A percentile compares a stretch with the other conserved stretches of the same genome.
Conservation (phyloP, 2,888 invertebrate genomes). For the Malthinus flaveolus region DNA sequence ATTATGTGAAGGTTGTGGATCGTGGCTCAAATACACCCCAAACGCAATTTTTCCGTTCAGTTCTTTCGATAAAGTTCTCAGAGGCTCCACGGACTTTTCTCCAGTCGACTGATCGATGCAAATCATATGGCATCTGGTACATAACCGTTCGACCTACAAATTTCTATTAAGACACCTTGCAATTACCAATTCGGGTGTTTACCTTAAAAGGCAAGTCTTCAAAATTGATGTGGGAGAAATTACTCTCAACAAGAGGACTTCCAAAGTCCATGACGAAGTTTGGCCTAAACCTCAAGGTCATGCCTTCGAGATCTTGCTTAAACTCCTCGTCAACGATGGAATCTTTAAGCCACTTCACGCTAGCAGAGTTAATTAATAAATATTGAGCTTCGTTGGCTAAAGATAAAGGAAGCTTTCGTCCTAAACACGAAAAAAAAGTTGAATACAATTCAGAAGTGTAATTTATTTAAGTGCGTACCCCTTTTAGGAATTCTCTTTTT, state of each 20-base stretch:
- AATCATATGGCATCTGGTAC: constrained; percentile 93
- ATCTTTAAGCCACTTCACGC: constrained; percentile 71
- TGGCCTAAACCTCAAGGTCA: constrained; percentile 83
- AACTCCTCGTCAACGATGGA: constrained; percentile 61
- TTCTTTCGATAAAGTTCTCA: constrained; percentile 73
- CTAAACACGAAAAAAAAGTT: constrained; percentile 29
- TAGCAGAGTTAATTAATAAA: constrained; percentile 77
- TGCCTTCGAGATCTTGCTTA: constrained; percentile 59
- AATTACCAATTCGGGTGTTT: constrained; percentile 28
- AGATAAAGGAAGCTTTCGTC: constrained; percentile 56
- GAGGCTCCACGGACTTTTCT: constrained; percentile 75
- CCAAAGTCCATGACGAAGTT: constrained; percentile 81
- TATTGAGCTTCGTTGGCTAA: constrained; percentile 86
- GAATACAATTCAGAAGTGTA: background rate
- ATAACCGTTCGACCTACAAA: constrained; percentile 74
- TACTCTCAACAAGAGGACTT: constrained; percentile 76
- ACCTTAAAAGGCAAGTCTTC: constrained; percentile 70
- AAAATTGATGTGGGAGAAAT: constrained; percentile 68
- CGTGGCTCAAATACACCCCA: constrained; percentile 70
- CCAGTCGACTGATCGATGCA: constrained; percentile 90
- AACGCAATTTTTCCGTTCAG: constrained; percentile 78
- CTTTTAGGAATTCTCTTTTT: constrained; percentile 36
- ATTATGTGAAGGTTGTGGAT: background rate
- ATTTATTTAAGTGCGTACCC: constrained; percentile 26
- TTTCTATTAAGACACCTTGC: constrained; percentile 9